Evolutionary conservation across 2,113 vertebrate genomes (phyloP).

Genomic region (Triplophysa siluroides): DNA sequence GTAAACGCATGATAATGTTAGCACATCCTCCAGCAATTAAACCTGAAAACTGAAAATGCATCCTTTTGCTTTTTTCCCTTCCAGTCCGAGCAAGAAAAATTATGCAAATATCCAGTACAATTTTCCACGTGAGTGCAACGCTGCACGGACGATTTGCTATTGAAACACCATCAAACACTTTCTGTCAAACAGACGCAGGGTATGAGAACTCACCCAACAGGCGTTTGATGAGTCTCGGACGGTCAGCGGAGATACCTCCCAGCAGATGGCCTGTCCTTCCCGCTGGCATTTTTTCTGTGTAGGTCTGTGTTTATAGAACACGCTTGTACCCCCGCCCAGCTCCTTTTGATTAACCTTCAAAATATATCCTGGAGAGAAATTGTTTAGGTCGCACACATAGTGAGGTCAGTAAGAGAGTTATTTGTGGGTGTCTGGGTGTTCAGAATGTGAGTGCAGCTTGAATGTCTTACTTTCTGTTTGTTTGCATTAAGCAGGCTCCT

Average conservation of each 20-base stretch:
- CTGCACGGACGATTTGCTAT: conserved; percentile 28
- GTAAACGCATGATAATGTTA: too few relatives aligned
- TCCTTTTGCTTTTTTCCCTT: conserved; percentile 21
- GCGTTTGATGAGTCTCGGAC: conserved; percentile 20
- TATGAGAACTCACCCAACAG: conserved; percentile 37
- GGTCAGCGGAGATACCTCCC: conserved; percentile 25
- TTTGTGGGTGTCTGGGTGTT: conserved; percentile 9
- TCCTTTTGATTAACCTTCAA: conserved; percentile 33
- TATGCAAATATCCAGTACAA: conserved; percentile 51
- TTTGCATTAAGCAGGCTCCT: conserved; percentile 32
- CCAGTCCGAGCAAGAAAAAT: conserved; percentile 40
- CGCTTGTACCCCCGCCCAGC: not conserved
- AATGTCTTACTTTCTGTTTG: conserved; percentile 13
- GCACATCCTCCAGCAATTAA: not conserved
- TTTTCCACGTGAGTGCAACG: conserved; percentile 37
- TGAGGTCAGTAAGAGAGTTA: conserved; percentile 2
- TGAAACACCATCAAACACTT: conserved; percentile 7
- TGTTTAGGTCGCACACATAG: conserved; percentile 2
- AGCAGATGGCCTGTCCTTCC: conserved; percentile 30
- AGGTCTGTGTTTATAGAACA: conserved; percentile 14
- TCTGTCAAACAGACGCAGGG: conserved; percentile 39
- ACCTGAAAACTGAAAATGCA: not conserved
- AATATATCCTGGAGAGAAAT: conserved; percentile 23
- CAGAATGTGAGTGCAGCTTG: not conserved
- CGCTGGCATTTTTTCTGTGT: conserved; percentile 62